Evolutionary conservation across 2,888 invertebrate genomes (phyloP), one percentile per base, ranked within the genome.

Genomic region (Trilocha varians): DNA sequence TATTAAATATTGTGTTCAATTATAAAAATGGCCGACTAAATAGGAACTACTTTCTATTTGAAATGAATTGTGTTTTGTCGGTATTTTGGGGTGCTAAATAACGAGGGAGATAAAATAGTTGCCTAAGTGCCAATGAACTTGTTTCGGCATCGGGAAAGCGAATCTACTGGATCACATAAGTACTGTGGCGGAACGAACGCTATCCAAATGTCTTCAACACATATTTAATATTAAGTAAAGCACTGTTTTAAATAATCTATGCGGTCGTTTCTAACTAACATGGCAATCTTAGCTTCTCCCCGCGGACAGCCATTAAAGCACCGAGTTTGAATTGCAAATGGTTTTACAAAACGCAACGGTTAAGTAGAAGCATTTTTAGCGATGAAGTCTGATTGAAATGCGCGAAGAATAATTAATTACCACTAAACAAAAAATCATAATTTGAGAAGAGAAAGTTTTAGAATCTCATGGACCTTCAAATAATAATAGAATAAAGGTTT

Each of bases 51-150:
- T 82, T 80, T 80, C 79, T 78, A 78, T 78, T 78, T 74, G 64
- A 67, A 59, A 62, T 72, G 62, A 65, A 63, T 66, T 70, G 70
- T 72, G 69, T 69, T 63, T 63, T 67, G 67, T 70, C 67, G 71
- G 71, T 71, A 72, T 75, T 76, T 74, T 75, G 70, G 70, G 65
- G 66, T 53, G 55, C 59, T 51, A 48, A 47, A 42, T 43, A n/a
- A n/a, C n/a, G n/a, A n/a, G n/a, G n/a, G n/a, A n/a, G n/a, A n/a
- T n/a, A n/a, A n/a, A n/a, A n/a, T n/a, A n/a, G n/a, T n/a, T n/a
- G n/a, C n/a, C n/a, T n/a, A n/a, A 62, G 67, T 78, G 78, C 76
- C 78, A 79, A 80, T 79, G 80, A 82, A 80, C 80, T 80, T 76
- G 70, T 65, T 65, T 64, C 65, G 65, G 65, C 65, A 70, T 44